A percentile compares a stretch with the other conserved stretches of the same genome.
These are phyloP conservation scores for Meiosimyza platycephala DNA, from an alignment of 2,888 invertebrate genomes.

Conservation along the genomic window DNA sequence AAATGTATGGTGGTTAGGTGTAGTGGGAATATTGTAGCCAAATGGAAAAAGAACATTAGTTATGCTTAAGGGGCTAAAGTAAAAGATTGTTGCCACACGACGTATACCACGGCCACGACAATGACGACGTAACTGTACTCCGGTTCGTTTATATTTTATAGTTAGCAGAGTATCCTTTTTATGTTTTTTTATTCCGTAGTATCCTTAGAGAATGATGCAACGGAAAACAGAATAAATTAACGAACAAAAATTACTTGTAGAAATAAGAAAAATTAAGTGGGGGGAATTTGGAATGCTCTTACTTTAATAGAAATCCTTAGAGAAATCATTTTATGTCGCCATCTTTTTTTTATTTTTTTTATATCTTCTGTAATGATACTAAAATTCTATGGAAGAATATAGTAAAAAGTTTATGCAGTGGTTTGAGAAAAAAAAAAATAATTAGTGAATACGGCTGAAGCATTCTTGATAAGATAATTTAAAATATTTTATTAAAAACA, in stretches of 20 bases:
- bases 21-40: conserved; percentile 32
- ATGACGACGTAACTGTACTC: conserved; percentile 52
- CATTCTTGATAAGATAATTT: too few species aligned
- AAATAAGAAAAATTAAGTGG: not conserved
- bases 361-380: conserved; percentile 1
- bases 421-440: not conserved
- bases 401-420: not conserved
- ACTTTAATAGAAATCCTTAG: conserved; percentile 11
- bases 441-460: too few species aligned
- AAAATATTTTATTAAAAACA: too few species aligned
- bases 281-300: not conserved
- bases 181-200: conserved; percentile 20
- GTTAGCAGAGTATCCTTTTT: conserved; percentile 32
- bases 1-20: not conserved
- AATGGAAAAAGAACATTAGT: conserved; percentile 59
- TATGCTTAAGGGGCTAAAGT: conserved; percentile 56
- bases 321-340: conserved; percentile 16
- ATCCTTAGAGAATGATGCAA: conserved; percentile 23
- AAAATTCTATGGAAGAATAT: conserved; percentile 15
- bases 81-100: conserved; percentile 50
- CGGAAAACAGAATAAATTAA: not conserved
- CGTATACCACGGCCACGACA: not conserved
- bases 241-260: not conserved
- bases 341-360: conserved; percentile 7
- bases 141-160: conserved; percentile 44